Base-by-base conservation (phyloP, 2,797 vertebrate species). In the Danio albolineatus region DNA sequence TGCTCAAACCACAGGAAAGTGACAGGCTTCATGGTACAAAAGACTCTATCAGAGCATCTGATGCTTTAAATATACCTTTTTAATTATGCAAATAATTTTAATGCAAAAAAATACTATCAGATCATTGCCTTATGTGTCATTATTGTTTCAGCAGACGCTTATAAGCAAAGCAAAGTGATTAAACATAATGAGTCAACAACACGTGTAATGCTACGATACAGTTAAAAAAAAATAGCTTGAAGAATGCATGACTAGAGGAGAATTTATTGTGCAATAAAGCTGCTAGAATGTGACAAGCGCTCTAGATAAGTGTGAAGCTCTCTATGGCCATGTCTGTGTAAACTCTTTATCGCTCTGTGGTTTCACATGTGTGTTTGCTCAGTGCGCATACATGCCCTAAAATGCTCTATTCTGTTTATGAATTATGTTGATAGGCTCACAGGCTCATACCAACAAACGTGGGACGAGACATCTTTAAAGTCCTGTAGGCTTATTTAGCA, bases 401-500 rank as follows among this genome's bases (percentile, higher is more conserved):
- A 53, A 69, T 38, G 6, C 69, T 28, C 28, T 28, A 28, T n/a
- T 60, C 19, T 73, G 21, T 60, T 73, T 13, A 21, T 36, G 2
- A 38, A 51, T 67, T n/a, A 38, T 67, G 46, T 36, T 38, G 21
- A 9, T 51, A 51, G 36, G 9, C 28, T 69, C 65, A 54, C 41
- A 46, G 19, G n/a, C 5, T 57, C 12, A 17, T 46, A 41, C 49
- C 21, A 60, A 38, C 51, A 72, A 56, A 72, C 44, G 6, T 78
- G 51, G 16, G 36, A 12, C 28, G 28, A 60, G 28, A 28, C 73
- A 76, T 71, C 75, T 79, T 72, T 67, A 46, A 83, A 79, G 51
- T 54, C 54, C 2, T 81, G 79, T 76, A 60, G 54, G 83, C 69
- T 82, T 85, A 79, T 69, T 83, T 78, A 80, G 61, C 39, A 82